A percentile compares a stretch with the other conserved stretches of the same genome.
phyloP scores from a whole-genome alignment of 2,797 vertebrate genomes.

The Nyctalus aviator region DNA sequence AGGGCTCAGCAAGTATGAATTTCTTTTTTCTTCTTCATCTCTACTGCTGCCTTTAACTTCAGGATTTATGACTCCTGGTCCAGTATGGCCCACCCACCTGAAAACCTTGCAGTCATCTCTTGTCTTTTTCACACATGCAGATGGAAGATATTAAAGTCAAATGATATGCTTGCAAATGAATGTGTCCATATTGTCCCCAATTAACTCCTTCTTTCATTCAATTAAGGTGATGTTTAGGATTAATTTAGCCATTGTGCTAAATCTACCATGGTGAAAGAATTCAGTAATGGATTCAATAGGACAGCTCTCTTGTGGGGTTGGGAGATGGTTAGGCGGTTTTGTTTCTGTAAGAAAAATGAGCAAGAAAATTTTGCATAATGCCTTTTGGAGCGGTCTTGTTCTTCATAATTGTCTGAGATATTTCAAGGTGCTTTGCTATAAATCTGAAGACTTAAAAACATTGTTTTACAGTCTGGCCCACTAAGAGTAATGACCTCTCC shows the following conservation, averaged over 20 bases:
- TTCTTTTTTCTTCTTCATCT: slow-evolving; percentile 64
- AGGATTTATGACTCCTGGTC: neutral
- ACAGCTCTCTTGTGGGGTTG: neutral
- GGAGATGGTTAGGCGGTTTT: slow-evolving; percentile 52
- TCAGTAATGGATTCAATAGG: neutral
- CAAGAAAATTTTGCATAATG: slow-evolving; percentile 70
- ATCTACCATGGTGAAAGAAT: slow-evolving; percentile 20
- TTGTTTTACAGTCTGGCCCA: slow-evolving; percentile 77
- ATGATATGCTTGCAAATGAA: slow-evolving; percentile 29
- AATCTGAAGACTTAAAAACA: slow-evolving; percentile 81
- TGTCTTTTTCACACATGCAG: neutral
- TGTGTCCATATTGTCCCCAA: neutral
- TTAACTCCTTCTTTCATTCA: slow-evolving; percentile 41
- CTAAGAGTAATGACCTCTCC: slow-evolving; percentile 82
- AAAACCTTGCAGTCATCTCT: neutral
- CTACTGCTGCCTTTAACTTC: slow-evolving; percentile 3
- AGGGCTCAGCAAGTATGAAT: slow-evolving; percentile 6
- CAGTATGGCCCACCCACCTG: neutral
- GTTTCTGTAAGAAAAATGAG: slow-evolving; percentile 69
- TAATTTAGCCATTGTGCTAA: slow-evolving; percentile 34
- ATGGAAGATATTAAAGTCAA: slow-evolving; percentile 30
- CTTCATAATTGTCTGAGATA: slow-evolving; percentile 72
- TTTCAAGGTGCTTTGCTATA: slow-evolving; percentile 78
- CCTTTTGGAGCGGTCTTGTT: slow-evolving; percentile 64
- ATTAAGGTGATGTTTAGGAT: slow-evolving; percentile 17